Percentiles rank a stretch among this genome's conserved stretches.
Conservation (phyloP, 2,113 vertebrate species). For the Pan troglodytes region NHGRI_mPanTro3-v2.1_pri NC_072418.2:32743501-32744000, state of each 20-base stretch:
- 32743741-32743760: neutral
- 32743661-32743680: neutral
- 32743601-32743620: too few relatives aligned
- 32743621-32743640: neutral
- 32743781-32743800: neutral
- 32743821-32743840: neutral
- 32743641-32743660: neutral
- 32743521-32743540: too few relatives aligned
- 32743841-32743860: neutral
- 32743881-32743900: neutral
- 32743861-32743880: rapidly evolving
- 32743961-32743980: neutral
- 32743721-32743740: neutral
- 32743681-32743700: neutral
- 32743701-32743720: neutral
- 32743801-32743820: neutral
- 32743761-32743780: neutral
- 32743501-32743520: too few relatives aligned
- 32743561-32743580: too few relatives aligned
- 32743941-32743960: neutral
- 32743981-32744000: neutral
- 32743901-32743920: neutral
- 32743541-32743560: too few relatives aligned
- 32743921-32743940: neutral
- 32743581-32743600: too few relatives aligned